These are phyloP conservation scores for Phalloptychus januarius DNA, from an alignment of 2,797 vertebrate species.

Conservation along the genomic window DNA sequence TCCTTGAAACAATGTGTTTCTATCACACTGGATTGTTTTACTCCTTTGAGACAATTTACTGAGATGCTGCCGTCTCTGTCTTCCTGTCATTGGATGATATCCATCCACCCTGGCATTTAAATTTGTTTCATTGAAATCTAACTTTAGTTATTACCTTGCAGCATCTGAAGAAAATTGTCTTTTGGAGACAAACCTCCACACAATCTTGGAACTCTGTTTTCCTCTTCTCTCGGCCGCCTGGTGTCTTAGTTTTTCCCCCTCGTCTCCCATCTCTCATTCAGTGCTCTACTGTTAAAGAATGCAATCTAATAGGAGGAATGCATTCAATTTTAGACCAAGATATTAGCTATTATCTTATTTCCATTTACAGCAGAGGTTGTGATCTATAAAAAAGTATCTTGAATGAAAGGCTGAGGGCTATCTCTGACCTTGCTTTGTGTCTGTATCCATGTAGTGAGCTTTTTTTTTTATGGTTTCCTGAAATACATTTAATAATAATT, in stretches of 20 bases:
- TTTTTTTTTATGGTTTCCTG: neutral
- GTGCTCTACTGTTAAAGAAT: conserved; percentile 44
- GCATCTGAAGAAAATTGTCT: conserved; percentile 16
- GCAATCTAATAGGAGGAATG: conserved; percentile 36
- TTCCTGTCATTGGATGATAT: conserved; percentile 34
- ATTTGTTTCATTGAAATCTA: conserved; percentile 31
- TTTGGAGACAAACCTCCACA: neutral
- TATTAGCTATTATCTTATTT: conserved; percentile 36
- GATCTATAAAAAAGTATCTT: conserved; percentile 37
- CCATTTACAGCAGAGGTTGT: conserved; percentile 32
- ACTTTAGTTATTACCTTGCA: conserved; percentile 27
- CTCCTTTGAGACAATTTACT: conserved; percentile 47
- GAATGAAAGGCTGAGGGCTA: conserved; percentile 42
- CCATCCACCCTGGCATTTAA: conserved; percentile 45
- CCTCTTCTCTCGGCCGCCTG: neutral
- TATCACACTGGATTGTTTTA: conserved; percentile 44
- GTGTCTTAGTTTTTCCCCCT: conserved; percentile 10
- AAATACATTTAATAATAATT: neutral
- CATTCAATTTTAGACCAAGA: conserved; percentile 42
- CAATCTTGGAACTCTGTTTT: conserved; percentile 3
- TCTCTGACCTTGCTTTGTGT: conserved; percentile 54
- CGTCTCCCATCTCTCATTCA: conserved; percentile 9
- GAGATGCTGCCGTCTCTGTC: conserved; percentile 34
- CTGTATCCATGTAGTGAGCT: neutral
- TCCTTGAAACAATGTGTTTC: conserved; percentile 35